Base-by-base conservation (phyloP, 2,888 invertebrate genomes). In the Drosophila neoperkinsi region DNA sequence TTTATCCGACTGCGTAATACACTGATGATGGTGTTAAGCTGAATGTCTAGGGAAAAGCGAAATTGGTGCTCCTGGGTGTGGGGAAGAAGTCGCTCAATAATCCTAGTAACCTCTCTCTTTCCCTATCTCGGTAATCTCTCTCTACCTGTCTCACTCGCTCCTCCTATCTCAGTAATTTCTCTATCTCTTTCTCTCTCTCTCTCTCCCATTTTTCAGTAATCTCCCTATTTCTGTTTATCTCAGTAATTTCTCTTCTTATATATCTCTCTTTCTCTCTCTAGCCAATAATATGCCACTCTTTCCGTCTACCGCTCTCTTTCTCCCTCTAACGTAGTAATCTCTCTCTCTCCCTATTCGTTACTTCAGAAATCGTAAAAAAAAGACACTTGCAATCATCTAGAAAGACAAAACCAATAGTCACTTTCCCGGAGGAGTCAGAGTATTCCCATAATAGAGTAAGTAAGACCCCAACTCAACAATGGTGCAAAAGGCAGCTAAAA, bases 401-500 rank as follows among this genome's bases (percentile, higher is more conserved):
- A 43, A 11, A 21, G 11, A 46, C 4, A 46, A 46, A 21, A 7
- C 43, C 21, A 46, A 36, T 55, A 36, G 28, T 11, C 36, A 16
- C 16, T 21, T 9, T 25, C 21, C 16, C 46, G 7, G 4, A 9
- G 16, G 2, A 28, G 9, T 28, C 36, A 55, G 4, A 55, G 55
- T 46, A 46, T 46, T 46, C 16, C 46, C 55, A 4, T 55, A 55
- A 36, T 34, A 34, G 25, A 34, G 18, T 36, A 36, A 25, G 55
- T n/a, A 49, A 53, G 31, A 36, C 16, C 30, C 25, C 46, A 25
- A 25, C 11, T 31, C 51, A 71, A 50, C 63, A 67, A 51, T 31
- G 63, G 21, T 56, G 38, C 18, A 36, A 43, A 61, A 34, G 38
- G 33, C 71, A 76, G 82, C 79, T 86, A 86, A 75, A 84, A 84